Evolutionary conservation across 2,888 invertebrate genomes (phyloP), one percentile per base, ranked within the genome.

Genomic region (Drosophila niveifrons): DNA sequence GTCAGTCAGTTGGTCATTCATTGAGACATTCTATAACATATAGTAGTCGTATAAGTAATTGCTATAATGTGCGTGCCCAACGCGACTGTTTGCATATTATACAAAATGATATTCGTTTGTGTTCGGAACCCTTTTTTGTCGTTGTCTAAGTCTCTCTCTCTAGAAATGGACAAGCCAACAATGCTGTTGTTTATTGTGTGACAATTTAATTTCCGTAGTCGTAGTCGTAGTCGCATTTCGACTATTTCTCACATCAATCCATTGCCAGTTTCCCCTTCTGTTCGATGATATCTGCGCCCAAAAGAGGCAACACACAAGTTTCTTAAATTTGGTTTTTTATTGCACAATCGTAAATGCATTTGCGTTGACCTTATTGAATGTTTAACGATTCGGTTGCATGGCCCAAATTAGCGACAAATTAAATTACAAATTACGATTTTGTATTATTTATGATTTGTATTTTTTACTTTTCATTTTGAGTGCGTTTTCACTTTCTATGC

Each of bases 21-120:
- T 34, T 61, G 48, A 39, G 70, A 55, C 66, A 58, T 31, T 63
- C 47, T 47, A 55, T 71, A 43, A 23, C 23, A 23, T 23, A 23
- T 23, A 23, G 23, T 23, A 23, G 23, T 23, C 23, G 23, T 47
- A 51, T 53, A 72, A 65, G 76, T 76, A 87, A 81, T 82, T 72
- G 73, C 66, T 73, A 51, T 65, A 83, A 78, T 87, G 88, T 84
- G 79, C 82, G 79, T 87, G 82, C 73, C 34, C 59, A 58, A 18
- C 68, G 51, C 71, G 70, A 66, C 23, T 66, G 62, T 77, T 85
- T 74, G 77, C 68, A 69, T 76, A 84, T 82, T 84, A 87, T 77
- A 66, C 47, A 66, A 23, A 48, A 56, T 56, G 31, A 46, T 31
- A 44, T 31, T 43, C 31, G 59, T 13, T 43, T 31, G 59, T 17